Percentiles rank a stretch among this genome's conserved stretches.
phyloP scores from a whole-genome alignment of 2,113 vertebrate genomes.

The Phrynocephalus versicolor region DNA sequence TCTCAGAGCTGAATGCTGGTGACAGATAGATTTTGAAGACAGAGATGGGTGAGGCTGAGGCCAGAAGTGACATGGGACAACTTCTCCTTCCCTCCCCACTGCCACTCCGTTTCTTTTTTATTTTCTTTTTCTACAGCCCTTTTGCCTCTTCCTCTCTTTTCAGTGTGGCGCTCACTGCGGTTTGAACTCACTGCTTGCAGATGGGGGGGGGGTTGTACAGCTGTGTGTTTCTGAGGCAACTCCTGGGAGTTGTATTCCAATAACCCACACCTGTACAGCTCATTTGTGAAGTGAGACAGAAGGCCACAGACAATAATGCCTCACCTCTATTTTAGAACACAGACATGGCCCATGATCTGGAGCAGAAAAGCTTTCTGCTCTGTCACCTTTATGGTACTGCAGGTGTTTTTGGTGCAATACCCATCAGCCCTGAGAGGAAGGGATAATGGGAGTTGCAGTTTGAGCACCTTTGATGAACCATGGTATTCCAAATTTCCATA shows the following conservation, averaged over 20 bases:
- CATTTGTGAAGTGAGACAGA: neutral
- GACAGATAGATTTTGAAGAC: no score
- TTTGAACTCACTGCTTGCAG: no score
- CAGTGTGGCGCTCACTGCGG: no score
- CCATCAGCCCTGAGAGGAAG: neutral
- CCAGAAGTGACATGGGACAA: neutral
- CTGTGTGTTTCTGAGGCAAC: no score
- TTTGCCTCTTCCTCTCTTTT: neutral
- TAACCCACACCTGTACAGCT: no score
- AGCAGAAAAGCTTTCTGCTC: neutral
- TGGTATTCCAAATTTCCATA: neutral
- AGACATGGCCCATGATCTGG: neutral
- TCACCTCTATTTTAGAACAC: neutral
- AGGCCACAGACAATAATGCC: neutral
- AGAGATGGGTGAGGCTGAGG: neutral
- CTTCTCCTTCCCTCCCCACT: no score
- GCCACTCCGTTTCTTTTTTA: neutral
- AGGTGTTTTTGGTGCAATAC: neutral
- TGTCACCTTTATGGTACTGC: neutral
- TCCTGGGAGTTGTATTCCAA: no score
- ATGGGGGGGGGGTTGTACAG: no score
- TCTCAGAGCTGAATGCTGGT: neutral
- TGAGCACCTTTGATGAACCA: neutral
- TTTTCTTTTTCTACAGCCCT: neutral
- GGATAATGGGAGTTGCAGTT: neutral